Evolutionary conservation across 2,113 vertebrate species (phyloP).

Genomic region (Willisornis vidua): DNA sequence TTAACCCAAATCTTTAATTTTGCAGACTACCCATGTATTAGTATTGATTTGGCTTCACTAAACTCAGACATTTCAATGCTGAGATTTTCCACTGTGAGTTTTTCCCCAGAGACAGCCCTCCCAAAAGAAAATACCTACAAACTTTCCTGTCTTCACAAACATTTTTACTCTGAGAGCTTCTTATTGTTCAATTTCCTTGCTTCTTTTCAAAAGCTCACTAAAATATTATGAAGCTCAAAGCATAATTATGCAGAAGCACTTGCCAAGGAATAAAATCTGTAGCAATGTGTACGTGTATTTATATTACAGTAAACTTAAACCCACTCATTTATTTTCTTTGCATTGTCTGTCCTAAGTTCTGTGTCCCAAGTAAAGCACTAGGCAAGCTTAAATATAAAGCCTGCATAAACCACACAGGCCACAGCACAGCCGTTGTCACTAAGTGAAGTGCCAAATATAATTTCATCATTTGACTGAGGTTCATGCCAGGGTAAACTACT

Average conservation of each 20-base stretch:
- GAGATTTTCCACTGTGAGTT: background rate
- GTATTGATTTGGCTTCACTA: slow-evolving; percentile 23
- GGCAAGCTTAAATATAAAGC: background rate
- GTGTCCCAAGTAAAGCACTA: slow-evolving; percentile 50
- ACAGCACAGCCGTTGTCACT: slow-evolving; percentile 17
- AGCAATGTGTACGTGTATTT: slow-evolving; percentile 49
- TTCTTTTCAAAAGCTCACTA: slow-evolving; percentile 65
- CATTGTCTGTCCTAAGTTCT: slow-evolving; percentile 50
- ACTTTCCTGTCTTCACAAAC: background rate
- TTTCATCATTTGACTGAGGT: slow-evolving; percentile 65
- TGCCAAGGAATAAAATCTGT: slow-evolving; percentile 74
- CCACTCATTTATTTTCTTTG: background rate
- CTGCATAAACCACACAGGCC: slow-evolving; percentile 26
- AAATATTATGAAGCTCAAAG: slow-evolving; percentile 70
- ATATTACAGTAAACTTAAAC: slow-evolving; percentile 61
- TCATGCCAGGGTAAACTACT: slow-evolving; percentile 66
- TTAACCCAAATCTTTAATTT: background rate
- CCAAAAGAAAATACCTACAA: background rate
- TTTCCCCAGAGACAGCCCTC: background rate
- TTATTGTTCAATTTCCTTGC: slow-evolving; percentile 58
- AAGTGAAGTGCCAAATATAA: slow-evolving; percentile 51
- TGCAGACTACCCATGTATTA: background rate
- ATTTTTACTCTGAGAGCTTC: slow-evolving; percentile 39
- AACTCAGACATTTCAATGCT: background rate
- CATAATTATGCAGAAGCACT: slow-evolving; percentile 56